phyloP scores from a whole-genome alignment of 2,888 invertebrate genomes.

The Caenorhabditis parvicauda region DNA sequence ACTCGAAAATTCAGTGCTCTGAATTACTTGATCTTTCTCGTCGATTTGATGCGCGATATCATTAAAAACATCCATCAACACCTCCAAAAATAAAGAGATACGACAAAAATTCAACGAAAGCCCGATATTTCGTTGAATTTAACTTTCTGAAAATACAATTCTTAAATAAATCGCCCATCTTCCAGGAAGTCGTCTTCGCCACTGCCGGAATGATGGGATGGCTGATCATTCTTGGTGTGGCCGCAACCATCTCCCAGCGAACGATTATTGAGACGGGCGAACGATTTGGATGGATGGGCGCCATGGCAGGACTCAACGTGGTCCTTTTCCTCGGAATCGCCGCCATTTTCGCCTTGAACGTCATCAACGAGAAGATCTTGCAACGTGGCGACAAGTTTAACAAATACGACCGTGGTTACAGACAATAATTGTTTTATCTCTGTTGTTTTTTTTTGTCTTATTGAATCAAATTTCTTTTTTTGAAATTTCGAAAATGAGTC shows the following conservation, averaged over 20 bases:
- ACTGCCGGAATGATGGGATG: conserved; percentile 60
- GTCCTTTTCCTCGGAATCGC: conserved; percentile 56
- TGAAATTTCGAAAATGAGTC: too few relatives aligned
- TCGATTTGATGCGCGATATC: too few relatives aligned
- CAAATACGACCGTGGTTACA: conserved; percentile 35
- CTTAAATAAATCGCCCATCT: conserved; percentile 1
- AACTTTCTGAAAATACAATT: too few relatives aligned
- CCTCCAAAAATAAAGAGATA: too few relatives aligned
- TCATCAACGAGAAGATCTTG: conserved; percentile 57
- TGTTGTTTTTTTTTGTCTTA: too few relatives aligned
- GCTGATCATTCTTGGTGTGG: conserved; percentile 60
- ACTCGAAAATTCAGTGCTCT: too few relatives aligned
- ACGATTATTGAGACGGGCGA: conserved; percentile 61
- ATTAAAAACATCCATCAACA: too few relatives aligned
- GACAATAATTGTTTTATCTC: neutral
- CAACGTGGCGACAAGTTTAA: conserved; percentile 27
- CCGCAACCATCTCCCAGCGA: conserved; percentile 56
- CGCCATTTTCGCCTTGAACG: conserved; percentile 51
- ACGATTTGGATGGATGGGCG: conserved; percentile 60
- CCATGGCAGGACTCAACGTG: conserved; percentile 56
- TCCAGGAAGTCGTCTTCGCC: conserved; percentile 59
- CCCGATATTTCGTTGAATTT: too few relatives aligned
- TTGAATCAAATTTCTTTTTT: too few relatives aligned
- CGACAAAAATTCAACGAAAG: too few relatives aligned
- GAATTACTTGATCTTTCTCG: too few relatives aligned